Conservation (phyloP, 2,888 invertebrate species). For the Drosophila meridionalis region DNA sequence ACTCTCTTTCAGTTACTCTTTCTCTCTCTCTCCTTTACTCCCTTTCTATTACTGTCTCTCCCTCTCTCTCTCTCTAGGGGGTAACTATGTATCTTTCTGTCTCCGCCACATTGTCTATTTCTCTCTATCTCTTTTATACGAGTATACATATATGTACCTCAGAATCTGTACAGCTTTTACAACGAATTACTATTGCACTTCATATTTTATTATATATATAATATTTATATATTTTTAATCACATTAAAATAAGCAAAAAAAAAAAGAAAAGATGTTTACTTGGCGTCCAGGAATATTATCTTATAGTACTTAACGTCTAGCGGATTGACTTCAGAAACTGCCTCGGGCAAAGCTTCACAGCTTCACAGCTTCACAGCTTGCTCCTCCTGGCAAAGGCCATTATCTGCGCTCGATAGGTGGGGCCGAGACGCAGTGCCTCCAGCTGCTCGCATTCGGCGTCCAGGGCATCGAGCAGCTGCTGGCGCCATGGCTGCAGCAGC, state of each 20-base stretch:
- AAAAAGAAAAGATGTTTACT: background rate
- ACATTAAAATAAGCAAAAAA: background rate
- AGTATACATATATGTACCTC: too few relatives aligned
- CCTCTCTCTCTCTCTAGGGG: too few relatives aligned
- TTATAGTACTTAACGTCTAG: background rate
- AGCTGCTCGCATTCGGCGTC: slow-evolving; percentile 89
- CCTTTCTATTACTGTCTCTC: too few relatives aligned
- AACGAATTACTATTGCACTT: too few relatives aligned
- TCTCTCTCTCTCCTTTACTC: too few relatives aligned
- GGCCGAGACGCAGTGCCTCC: slow-evolving; percentile 46
- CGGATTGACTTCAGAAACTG: background rate
- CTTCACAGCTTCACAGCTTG: slow-evolving; percentile 10
- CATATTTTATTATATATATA: too few relatives aligned
- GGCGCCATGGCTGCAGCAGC: slow-evolving; percentile 87
- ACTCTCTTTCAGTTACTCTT: background rate
- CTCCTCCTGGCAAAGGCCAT: slow-evolving; percentile 44
- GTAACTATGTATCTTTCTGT: too few relatives aligned
- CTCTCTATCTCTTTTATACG: too few relatives aligned
- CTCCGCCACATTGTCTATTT: too few relatives aligned
- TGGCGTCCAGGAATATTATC: background rate
- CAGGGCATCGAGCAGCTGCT: slow-evolving; percentile 88
- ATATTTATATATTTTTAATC: background rate
- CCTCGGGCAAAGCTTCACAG: too few relatives aligned
- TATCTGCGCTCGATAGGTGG: slow-evolving; percentile 40
- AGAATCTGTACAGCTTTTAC: too few relatives aligned